Percentiles rank a stretch among this genome's conserved stretches.
phyloP scores from a whole-genome alignment of 1,140 invertebrate genomes.

The Drosophila prosaltans region DNA sequence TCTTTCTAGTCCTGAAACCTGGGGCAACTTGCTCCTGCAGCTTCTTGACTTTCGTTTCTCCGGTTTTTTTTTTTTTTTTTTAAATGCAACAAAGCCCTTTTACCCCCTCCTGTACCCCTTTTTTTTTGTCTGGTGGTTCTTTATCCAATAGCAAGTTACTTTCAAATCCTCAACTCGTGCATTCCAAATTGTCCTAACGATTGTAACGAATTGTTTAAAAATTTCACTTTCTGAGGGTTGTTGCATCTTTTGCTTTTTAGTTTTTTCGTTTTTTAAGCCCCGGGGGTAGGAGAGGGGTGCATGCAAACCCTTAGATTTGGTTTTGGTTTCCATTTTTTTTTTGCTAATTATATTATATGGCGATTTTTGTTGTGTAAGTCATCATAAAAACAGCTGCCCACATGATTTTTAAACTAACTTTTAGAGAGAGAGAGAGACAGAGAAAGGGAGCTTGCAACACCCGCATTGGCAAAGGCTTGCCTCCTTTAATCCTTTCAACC shows the following conservation, averaged over 20 bases:
- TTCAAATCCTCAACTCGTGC: slow-evolving; percentile 64
- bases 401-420: slow-evolving; percentile 53
- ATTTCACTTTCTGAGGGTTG: slow-evolving; percentile 46
- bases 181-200: slow-evolving; percentile 51
- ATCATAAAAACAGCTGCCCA: slow-evolving; percentile 79
- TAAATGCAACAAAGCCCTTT: slow-evolving; percentile 41
- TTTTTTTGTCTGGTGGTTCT: slow-evolving; percentile 5
- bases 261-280: neutral
- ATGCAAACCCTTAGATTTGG: slow-evolving; percentile 26
- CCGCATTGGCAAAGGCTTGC: slow-evolving; percentile 51
- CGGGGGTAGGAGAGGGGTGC: slow-evolving; percentile 27
- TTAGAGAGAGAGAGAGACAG: neutral
- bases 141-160: slow-evolving; percentile 47
- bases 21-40: slow-evolving; percentile 55
- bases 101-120: slow-evolving; percentile 46
- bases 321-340: slow-evolving; percentile 47
- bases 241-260: neutral
- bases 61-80: neutral
- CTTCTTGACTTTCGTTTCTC: slow-evolving; percentile 66
- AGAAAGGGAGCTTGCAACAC: slow-evolving; percentile 20
- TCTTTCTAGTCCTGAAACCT: neutral
- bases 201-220: slow-evolving; percentile 73
- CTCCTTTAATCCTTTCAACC: slow-evolving; percentile 43
- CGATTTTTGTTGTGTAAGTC: slow-evolving; percentile 57
- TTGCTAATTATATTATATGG: slow-evolving; percentile 70